Percentiles rank a stretch among this genome's conserved stretches.
These are phyloP conservation scores for Leistus spinibarbis DNA, from an alignment of 2,888 invertebrate species.

Conservation along the genomic window DNA sequence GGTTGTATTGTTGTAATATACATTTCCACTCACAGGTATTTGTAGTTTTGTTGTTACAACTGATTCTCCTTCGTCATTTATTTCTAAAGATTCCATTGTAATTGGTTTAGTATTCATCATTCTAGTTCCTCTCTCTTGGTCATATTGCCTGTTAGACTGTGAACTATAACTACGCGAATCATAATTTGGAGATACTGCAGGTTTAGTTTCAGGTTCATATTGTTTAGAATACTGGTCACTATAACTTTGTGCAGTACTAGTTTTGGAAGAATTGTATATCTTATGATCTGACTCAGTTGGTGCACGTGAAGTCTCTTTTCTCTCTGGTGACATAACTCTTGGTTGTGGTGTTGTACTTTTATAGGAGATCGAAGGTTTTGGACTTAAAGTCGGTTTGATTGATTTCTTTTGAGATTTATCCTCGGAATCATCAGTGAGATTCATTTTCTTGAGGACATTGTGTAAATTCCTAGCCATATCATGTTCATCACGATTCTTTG, in stretches of 20 bases:
- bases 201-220: background rate
- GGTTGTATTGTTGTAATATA: conserved; percentile 27
- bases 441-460: conserved; percentile 64
- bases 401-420: conserved; percentile 38
- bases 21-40: conserved; percentile 51
- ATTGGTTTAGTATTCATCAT: conserved; percentile 46
- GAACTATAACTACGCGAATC: background rate
- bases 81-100: conserved; percentile 50
- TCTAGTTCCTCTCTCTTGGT: background rate
- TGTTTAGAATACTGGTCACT: background rate
- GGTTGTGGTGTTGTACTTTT: background rate
- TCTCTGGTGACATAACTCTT: background rate
- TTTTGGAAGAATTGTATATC: background rate
- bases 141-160: background rate
- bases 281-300: background rate
- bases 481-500: conserved; percentile 64
- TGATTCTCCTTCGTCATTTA: conserved; percentile 55
- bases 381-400: background rate
- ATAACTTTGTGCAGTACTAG: background rate
- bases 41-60: conserved; percentile 57
- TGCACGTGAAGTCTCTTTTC: background rate
- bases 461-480: conserved; percentile 62
- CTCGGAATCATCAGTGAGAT: conserved; percentile 47
- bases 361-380: background rate
- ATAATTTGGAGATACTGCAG: background rate